phyloP scores from a whole-genome alignment of 2,797 vertebrate species.

The Lemur catta region DNA sequence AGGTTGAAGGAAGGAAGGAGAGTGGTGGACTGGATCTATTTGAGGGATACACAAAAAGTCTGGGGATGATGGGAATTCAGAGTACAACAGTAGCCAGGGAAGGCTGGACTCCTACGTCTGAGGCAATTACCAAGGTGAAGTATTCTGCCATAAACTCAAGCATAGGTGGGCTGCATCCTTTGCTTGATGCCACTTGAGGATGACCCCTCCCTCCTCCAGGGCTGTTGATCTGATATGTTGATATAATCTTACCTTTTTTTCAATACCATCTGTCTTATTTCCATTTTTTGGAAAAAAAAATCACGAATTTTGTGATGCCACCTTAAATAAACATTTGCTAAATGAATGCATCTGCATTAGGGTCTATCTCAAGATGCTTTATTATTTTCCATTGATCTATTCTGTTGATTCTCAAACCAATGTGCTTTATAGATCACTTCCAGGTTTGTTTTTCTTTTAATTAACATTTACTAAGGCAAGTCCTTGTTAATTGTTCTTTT shows the following conservation, averaged over 20 bases:
- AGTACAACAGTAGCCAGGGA: rapidly evolving
- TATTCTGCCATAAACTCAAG: neutral
- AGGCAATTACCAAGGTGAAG: no score
- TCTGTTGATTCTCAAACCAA: neutral
- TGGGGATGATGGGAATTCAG: neutral
- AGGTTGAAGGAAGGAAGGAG: neutral
- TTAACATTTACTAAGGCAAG: neutral
- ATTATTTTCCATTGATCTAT: neutral
- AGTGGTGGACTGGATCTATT: no score
- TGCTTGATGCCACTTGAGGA: neutral
- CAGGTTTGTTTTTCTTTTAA: neutral
- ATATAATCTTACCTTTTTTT: neutral
- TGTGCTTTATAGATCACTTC: neutral
- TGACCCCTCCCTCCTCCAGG: rapidly evolving
- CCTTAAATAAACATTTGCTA: neutral
- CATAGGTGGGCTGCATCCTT: neutral
- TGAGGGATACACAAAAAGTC: no score
- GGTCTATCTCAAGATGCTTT: neutral
- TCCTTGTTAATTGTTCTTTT: neutral
- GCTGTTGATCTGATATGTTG: neutral
- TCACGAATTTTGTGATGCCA: neutral
- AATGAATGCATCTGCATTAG: neutral
- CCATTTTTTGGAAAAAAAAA: neutral
- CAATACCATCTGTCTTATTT: neutral
- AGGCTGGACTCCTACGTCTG: no score